phyloP scores from a whole-genome alignment of 2,113 vertebrate genomes.

The Sus scrofa region DNA sequence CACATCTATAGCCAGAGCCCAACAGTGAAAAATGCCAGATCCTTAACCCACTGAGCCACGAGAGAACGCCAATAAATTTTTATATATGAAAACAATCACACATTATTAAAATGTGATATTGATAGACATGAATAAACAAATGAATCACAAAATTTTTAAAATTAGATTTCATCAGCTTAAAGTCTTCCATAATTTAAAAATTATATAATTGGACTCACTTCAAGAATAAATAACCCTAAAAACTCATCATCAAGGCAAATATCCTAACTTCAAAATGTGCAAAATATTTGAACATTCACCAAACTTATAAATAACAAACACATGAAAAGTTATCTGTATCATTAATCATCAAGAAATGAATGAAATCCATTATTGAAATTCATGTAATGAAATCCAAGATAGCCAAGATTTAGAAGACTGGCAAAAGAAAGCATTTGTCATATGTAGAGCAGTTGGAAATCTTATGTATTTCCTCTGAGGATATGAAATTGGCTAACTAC shows the following conservation, averaged over 20 bases:
- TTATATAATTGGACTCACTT: background rate
- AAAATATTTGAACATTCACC: background rate
- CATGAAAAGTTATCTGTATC: background rate
- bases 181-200: slow-evolving; percentile 3
- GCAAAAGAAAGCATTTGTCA: background rate
- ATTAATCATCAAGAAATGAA: slow-evolving; percentile 20
- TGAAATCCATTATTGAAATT: background rate
- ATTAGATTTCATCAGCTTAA: background rate
- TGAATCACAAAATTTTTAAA: background rate
- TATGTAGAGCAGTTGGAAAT: background rate
- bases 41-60: no score
- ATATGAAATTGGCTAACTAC: background rate
- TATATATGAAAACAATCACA: background rate
- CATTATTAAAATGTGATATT: background rate
- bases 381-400: background rate
- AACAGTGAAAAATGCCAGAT: no score
- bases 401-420: slow-evolving; percentile 39
- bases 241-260: slow-evolving; percentile 5
- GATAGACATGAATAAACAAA: background rate
- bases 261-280: background rate
- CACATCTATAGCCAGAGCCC: no score
- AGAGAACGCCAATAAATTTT: background rate
- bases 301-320: background rate
- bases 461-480: background rate
- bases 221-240: slow-evolving; percentile 10